phyloP scores from a whole-genome alignment of 1,140 invertebrate genomes.

The Aphelinus certus region DNA sequence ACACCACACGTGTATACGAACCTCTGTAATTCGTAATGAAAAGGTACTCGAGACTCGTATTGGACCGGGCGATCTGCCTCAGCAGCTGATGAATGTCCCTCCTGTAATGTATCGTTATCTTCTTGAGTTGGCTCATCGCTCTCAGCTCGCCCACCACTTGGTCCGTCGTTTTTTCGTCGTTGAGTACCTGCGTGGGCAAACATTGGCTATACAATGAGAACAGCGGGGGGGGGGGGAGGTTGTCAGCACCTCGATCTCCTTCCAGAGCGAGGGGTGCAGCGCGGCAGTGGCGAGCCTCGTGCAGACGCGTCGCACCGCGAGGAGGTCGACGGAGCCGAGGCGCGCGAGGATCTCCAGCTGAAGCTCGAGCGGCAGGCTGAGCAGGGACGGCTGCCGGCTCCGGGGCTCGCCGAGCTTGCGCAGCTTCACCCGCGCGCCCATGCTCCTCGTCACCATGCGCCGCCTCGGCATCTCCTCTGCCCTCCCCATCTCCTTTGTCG shows the following conservation, averaged over 20 bases:
- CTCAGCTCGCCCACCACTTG: conserved; percentile 52
- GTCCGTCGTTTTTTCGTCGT: conserved; percentile 38
- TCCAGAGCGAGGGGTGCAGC: conserved; percentile 49
- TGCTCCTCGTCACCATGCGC: not conserved
- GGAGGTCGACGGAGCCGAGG: conserved; percentile 44
- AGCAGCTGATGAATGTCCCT: conserved; percentile 51
- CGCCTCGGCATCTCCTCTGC: not conserved
- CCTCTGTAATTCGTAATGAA: conserved; percentile 46
- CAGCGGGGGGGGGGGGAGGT: not conserved
- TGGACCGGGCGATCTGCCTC: conserved; percentile 50
- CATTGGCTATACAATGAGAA: not conserved
- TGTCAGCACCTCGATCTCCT: conserved; percentile 49
- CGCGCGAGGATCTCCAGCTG: conserved; percentile 50
- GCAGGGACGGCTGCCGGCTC: not conserved
- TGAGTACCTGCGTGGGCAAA: conserved; percentile 40
- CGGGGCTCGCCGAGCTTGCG: not conserved
- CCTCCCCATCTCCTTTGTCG: not conserved
- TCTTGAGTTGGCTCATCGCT: conserved; percentile 48
- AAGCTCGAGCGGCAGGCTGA: conserved; percentile 47
- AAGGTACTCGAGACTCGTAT: conserved; percentile 49
- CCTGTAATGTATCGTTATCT: conserved; percentile 44
- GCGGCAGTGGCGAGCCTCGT: conserved; percentile 43
- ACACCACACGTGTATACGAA: not conserved
- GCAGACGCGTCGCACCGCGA: conserved; percentile 43
- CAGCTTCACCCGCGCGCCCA: not conserved